phyloP scores from a whole-genome alignment of 2,888 invertebrate genomes.

The Parapristionchus giblindavisi region DNA sequence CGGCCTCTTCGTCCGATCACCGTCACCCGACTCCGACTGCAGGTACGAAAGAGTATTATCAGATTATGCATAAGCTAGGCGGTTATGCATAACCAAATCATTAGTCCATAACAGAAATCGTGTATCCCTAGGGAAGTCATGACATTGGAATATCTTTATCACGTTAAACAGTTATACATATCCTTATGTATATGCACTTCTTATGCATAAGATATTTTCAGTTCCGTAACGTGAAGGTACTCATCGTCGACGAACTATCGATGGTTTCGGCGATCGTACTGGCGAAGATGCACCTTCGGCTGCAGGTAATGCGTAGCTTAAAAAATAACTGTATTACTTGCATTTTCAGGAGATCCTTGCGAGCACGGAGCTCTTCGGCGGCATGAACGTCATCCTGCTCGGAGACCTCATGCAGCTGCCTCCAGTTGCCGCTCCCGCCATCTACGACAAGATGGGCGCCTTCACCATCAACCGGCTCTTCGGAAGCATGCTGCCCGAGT shows the following conservation, averaged over 20 bases:
- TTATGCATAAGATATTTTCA: not conserved
- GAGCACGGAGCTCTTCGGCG: constrained; percentile 37
- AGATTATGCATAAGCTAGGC: too few species aligned
- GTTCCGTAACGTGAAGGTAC: constrained; percentile 30
- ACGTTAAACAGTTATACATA: too few species aligned
- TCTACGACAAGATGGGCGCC: not conserved
- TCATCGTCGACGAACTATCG: constrained; percentile 45
- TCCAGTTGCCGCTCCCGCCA: constrained; percentile 37
- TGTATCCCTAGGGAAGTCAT: too few species aligned
- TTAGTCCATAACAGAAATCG: too few species aligned
- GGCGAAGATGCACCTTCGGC: constrained; percentile 38
- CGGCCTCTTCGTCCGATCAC: not conserved
- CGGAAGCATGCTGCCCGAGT: not conserved
- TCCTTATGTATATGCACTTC: too few species aligned
- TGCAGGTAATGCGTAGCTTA: constrained; percentile 13
- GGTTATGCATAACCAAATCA: too few species aligned
- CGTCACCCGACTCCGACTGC: not conserved
- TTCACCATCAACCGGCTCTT: not conserved
- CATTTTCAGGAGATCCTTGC: constrained; percentile 38
- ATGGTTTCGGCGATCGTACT: constrained; percentile 39
- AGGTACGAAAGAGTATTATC: too few species aligned
- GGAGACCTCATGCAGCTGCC: constrained; percentile 45
- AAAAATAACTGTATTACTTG: not conserved
- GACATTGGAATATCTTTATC: too few species aligned
- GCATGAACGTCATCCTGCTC: constrained; percentile 36